Evolutionary conservation across 2,797 vertebrate species (phyloP).

Genomic region (Dicrostonyx torquatus): DNA sequence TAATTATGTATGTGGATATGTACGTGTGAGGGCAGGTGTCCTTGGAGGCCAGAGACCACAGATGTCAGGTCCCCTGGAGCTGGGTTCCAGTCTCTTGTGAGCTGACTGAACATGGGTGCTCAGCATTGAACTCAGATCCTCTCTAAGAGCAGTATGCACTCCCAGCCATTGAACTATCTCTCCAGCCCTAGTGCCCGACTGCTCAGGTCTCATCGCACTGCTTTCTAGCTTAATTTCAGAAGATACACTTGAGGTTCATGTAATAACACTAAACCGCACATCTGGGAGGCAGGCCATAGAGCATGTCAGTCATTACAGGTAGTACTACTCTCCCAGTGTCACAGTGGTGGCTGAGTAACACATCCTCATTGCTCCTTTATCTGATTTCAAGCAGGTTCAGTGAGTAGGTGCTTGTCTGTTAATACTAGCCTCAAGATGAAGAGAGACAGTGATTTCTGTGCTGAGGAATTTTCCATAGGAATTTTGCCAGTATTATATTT

Average conservation of each 20-base stretch:
- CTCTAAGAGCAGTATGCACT: background rate
- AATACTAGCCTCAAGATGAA: background rate
- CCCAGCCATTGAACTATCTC: background rate
- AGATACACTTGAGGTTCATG: background rate
- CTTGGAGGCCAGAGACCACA: background rate
- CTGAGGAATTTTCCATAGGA: conserved; percentile 11
- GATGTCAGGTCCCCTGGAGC: background rate
- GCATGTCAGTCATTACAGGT: background rate
- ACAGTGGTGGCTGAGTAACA: background rate
- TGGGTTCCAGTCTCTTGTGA: background rate
- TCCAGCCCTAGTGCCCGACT: background rate
- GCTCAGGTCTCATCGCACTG: background rate
- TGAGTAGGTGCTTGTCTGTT: background rate
- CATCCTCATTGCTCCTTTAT: background rate
- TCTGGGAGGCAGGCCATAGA: background rate
- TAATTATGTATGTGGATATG: background rate
- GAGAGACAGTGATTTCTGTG: conserved; percentile 1
- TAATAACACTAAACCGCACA: background rate
- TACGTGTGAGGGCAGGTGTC: background rate
- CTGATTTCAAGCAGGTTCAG: background rate
- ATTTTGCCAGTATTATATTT: background rate
- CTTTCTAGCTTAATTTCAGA: background rate
- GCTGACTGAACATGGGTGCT: too few relatives aligned
- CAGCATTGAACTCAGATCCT: background rate
- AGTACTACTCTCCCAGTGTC: background rate